Evolutionary conservation across 2,797 vertebrate genomes (phyloP), one percentile per base, ranked within the genome.

Genomic region (Luscinia luscinia): DNA sequence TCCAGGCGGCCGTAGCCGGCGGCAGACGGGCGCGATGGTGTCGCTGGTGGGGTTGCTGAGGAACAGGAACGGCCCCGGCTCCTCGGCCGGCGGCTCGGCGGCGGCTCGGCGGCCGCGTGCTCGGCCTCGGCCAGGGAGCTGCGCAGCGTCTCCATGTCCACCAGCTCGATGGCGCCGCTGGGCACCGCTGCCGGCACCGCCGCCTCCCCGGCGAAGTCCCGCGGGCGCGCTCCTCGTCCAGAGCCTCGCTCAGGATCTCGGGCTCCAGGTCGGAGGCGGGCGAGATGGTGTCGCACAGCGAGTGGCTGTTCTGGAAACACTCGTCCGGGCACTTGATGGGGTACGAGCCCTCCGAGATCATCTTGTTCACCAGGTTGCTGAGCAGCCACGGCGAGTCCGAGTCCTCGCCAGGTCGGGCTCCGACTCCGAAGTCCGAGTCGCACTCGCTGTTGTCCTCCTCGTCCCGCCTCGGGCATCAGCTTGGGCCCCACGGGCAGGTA

Each of bases 371-470:
- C 16, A 99, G 97, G 96, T 99, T 99, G 97, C 99, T 99, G 67
- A 99, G 99, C 88, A 99, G 98, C 99, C 99, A 99, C 5, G 99
- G 99, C 0, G 99, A 99, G 95, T 99, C 99, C 0, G 99, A 99
- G 90, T 99, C 99, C 97, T 99, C 99, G 21, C 99, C 89, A 99
- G 97, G 79, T 99, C 99, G 0, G 99, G 98, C 96, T 99, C 99
- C 0, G 99, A 99, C 95, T 99, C 99, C 0, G 99, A n/a, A 99
- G 70, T 99, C 99, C 0, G 96, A 97, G 28, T 99, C 99, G 15
- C 99, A 99, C 93, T 99, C 99, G 49, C 99, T 99, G 97, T 99
- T 99, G 95, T 98, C 98, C 87, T 99, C 99, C 16, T 99, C 99
- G 1, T 98, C n/a, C 98, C 7, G 97, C 97, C 73, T 97, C 97